Conservation (phyloP, 2,888 invertebrate species). For the Sclerodermus sp. region DNA sequence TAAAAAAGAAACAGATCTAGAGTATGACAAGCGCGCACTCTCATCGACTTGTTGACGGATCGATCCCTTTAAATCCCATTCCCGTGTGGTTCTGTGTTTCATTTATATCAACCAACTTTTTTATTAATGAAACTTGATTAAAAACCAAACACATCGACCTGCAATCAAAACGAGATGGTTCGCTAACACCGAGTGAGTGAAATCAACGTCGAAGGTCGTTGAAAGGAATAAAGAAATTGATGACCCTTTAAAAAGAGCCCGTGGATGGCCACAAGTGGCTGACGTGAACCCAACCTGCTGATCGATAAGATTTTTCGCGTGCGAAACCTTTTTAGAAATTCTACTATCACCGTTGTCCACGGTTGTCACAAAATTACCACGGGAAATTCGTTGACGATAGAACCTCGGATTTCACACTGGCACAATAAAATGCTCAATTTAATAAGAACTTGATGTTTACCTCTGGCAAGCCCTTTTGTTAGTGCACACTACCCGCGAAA, state of each 20-base stretch:
- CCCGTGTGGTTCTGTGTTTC: no score
- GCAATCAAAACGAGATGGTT: no score
- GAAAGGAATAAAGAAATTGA: neutral
- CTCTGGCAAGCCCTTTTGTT: constrained; percentile 46
- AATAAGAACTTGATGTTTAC: constrained; percentile 37
- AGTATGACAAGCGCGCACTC: constrained; percentile 24
- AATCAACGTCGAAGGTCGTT: constrained; percentile 12
- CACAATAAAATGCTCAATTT: no score
- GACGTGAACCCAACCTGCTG: constrained; percentile 40
- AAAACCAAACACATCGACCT: neutral
- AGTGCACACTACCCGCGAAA: constrained; percentile 42
- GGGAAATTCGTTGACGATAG: neutral
- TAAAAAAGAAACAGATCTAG: constrained; percentile 14
- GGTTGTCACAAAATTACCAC: neutral
- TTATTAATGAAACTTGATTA: no score
- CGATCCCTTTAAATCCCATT: constrained; percentile 35
- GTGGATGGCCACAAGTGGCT: constrained; percentile 52
- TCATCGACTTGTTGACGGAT: constrained; percentile 40
- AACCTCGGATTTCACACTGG: neutral
- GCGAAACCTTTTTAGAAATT: constrained; percentile 14
- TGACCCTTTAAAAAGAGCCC: constrained; percentile 34
- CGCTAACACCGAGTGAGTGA: no score
- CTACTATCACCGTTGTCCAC: neutral
- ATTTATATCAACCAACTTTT: no score
- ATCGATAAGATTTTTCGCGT: constrained; percentile 46